Conservation (phyloP, 2,888 invertebrate genomes). For the Synergus gifuensis region DNA sequence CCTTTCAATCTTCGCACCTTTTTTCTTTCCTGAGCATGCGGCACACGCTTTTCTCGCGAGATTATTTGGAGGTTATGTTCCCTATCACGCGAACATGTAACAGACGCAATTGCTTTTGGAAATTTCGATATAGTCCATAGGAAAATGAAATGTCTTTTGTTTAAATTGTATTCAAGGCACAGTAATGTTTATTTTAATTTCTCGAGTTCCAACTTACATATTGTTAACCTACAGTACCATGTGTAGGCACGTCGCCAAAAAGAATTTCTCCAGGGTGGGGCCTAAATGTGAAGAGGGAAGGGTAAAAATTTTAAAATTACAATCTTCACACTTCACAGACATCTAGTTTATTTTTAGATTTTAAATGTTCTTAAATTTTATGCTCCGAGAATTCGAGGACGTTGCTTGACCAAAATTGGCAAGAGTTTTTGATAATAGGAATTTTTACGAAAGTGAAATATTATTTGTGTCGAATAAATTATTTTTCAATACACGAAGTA, state of each 20-base stretch:
- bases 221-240: constrained; percentile 22
- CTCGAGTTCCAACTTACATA: constrained; percentile 6
- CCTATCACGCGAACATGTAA: constrained; percentile 40
- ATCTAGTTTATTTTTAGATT: constrained; percentile 34
- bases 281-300: background rate
- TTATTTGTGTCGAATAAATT: background rate
- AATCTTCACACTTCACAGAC: constrained; percentile 18
- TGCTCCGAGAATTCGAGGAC: background rate
- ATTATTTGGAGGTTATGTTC: constrained; percentile 47
- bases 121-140: constrained; percentile 18
- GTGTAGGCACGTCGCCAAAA: constrained; percentile 37
- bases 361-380: constrained; percentile 15
- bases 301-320: constrained; percentile 26
- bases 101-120: constrained; percentile 28
- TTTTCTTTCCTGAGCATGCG: background rate
- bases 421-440: background rate
- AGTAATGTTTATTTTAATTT: background rate
- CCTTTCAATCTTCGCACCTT: background rate
- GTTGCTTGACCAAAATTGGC: background rate
- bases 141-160: background rate
- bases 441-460: background rate
- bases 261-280: constrained; percentile 33
- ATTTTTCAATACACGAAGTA: background rate
- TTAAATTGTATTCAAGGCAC: background rate
- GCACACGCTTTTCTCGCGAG: constrained; percentile 29